Evolutionary conservation across 2,888 invertebrate species (phyloP), one percentile per base, ranked within the genome.

Genomic region (Drosophila neoperkinsi): DNA sequence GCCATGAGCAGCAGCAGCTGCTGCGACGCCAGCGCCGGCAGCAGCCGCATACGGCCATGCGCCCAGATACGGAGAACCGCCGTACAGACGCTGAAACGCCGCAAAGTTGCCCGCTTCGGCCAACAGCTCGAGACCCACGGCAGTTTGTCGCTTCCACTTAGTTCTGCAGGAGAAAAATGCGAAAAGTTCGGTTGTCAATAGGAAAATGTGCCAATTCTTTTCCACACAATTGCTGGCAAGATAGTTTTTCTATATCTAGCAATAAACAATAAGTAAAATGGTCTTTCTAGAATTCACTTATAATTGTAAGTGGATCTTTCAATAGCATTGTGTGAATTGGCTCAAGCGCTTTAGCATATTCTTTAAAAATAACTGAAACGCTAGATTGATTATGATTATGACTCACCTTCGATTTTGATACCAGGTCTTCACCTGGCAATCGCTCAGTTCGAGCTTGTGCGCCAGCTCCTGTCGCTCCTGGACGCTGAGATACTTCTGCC

Each of bases 401-500:
- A n/a, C 95, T 94, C 93, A 98, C 99, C 99, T 96, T 95, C 99
- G 95, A 93, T 99, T 99, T 94, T 99, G 99, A 94, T 99, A 99
- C 99, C 99, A 99, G 90, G 99, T 99, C 94, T 99, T 99, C 93
- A 99, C 99, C 95, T 99, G 99, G 60, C 99, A 99, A 94, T 99
- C 99, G 51, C 98, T 98, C 69, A 99, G 95, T 90, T 98, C 97
- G 88, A 99, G 94, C 94, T 98, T 98, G 70, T 98, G 97, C 0
- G 99, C 99, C 90, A 99, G 94, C 94, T 99, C 99, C 98, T 99
- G 98, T 82, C 99, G 95, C 93, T 99, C 99, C 93, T 99, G 99
- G 34, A 98, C 98, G 92, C 97, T 98, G 80, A 98, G 95, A 94
- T 98, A 99, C 94, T 99, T 99, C 94, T 99, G 99, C 77, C 98